Base-by-base conservation (phyloP, 1,140 invertebrate genomes). In the Paracyclopina nana region DNA sequence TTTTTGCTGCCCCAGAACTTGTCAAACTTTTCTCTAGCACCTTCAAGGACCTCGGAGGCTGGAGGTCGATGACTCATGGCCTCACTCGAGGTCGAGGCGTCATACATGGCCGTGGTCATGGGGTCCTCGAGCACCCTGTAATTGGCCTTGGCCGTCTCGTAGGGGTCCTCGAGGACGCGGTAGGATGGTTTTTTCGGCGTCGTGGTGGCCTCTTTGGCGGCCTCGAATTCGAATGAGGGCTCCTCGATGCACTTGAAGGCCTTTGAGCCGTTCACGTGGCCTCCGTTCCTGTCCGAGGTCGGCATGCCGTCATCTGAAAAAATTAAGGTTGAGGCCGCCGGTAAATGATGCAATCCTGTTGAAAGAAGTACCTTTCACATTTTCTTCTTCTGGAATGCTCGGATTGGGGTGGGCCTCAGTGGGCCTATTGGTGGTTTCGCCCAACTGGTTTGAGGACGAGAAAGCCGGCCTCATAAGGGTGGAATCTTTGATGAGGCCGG, bases 1-100 rank as follows among this genome's bases (percentile, higher is more conserved):
- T n/a, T n/a, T n/a, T n/a, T n/a, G n/a, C n/a, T n/a, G n/a, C 34
- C 78, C 82, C 82, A 87, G 64, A 87, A 85, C 58, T 82, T 77
- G 65, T 85, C 79, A 58, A 82, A 82, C 52, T 80, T 74, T 62
- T 76, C 80, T 52, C 78, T 73, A 53, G 82, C 80, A 57, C 77
- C 75, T 60, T 86, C 80, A 20, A 84, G 66, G 20, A 82, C 77
- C 56, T 83, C 80, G 14, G 75, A 74, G 2, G 80, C 72, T 60
- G 67, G 64, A 48, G 67, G 60, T 5, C 67, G 56, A 54, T 65
- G 62, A 52, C 59, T 45, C 16, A 45, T 20, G 6, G 54, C 30
- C 4, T 45, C 22, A 22, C 29, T 11, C 12, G 50, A 53, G 11
- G 28, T 24, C 22, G 42, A 24, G 6, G 42, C 45, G 54, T 27